Evolutionary conservation across 2,113 vertebrate species (phyloP), one percentile per base, ranked within the genome.

Genomic region (Phaethon lepturus): DNA sequence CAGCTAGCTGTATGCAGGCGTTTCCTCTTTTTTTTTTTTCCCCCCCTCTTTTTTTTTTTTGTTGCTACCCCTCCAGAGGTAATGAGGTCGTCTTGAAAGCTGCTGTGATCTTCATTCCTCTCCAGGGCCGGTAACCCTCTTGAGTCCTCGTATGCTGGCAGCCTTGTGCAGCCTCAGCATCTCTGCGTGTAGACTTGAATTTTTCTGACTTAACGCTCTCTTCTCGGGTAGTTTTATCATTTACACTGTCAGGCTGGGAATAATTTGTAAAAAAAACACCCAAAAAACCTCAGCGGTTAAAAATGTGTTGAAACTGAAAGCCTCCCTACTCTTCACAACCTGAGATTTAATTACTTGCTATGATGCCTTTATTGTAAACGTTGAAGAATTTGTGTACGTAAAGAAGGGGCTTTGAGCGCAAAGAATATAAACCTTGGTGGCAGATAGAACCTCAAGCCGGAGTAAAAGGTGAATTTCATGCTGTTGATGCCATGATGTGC

Each of bases 81-180:
- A 26, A 17, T 33, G 53, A 93, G 23, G 42, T 17, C 23, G 12
- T 35, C 20, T 63, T 35, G 35, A 64, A 49, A 62, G 58, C 17
- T 86, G 3, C 60, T 79, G 71, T 1, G 2, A 49, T 40, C 31
- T 66, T 4, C 8, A 59, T 50, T 67, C 31, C 19, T 69, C 16
- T 23, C 19, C 40, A 52, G 42, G 38, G 9, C n/a, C 59, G 67
- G 15, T 33, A 75, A 9, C 10, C 11, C n/a, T 62, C 13, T 19
- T 38, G 33, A 45, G 17, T 20, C 28, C 18, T 45, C 0, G 0
- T 44, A 49, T 31, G 13, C 3, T 72, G 18, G 29, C 44, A 86
- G 42, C 44, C 24, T 56, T 45, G 24, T 64, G n/a, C 64, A 58
- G 42, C 55, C 50, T 44, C 42, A 58, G 56, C 56, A 60, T 17